Evolutionary conservation across 2,113 vertebrate species (phyloP), one percentile per base, ranked within the genome.

Genomic region (Diphyllodes magnificus): DNA sequence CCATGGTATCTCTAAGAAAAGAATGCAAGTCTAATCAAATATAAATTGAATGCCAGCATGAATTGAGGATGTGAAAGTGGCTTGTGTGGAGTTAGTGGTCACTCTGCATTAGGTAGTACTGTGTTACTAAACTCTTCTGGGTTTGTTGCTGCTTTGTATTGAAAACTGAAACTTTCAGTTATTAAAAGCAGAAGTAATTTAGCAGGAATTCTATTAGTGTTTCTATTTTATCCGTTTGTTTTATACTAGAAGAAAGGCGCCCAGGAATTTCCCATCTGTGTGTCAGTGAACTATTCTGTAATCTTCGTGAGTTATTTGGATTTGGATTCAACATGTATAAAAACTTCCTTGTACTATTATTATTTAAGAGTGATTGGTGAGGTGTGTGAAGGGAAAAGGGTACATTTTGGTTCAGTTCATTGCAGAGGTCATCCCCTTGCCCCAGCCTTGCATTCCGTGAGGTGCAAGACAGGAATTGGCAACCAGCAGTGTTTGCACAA

Each of bases 281-380:
- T 92, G 86, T 92, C 81, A 89, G 35, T n/a, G 25, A 94, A 61
- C 77, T 94, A 35, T 91, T 75, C 83, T 60, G 20, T 95, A 95
- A 96, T 96, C 93, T 93, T 39, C 2, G 2, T 64, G 61, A 84
- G 50, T 87, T 86, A 82, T 89, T 89, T 78, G 80, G 18, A 21
- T 80, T 86, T 91, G 90, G 25, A 45, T 83, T 80, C 65, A 87
- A 60, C 65, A 39, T 37, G 19, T 54, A 13, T 35, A 35, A 83
- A 85, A 73, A 17, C 49, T 82, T 93, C 66, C 28, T 49, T 82
- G 71, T 95, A 59, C 88, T 93, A 87, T 92, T 94, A 86, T 92
- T 94, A 83, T 69, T 90, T 61, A 49, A 71, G 61, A 65, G 61
- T 95, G 93, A 92, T 96, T 84, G 65, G 89, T 97, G 91, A 95